Evolutionary conservation across 2,113 vertebrate species (phyloP).

Genomic region (Saimiri boliviensis): DNA sequence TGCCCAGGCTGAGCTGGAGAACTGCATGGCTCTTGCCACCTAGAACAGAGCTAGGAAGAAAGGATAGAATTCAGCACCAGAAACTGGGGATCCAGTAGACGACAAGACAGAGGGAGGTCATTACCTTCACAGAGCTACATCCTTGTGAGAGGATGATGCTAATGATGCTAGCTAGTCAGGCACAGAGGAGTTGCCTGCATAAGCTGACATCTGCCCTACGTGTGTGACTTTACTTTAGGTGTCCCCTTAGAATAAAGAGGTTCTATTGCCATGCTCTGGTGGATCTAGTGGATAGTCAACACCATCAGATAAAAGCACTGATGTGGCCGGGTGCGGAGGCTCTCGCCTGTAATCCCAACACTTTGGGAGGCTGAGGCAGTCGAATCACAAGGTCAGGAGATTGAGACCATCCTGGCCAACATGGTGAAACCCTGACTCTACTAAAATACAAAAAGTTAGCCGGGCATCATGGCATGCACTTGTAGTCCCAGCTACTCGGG

Average conservation of each 20-base stretch:
- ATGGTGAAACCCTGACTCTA: too few relatives aligned
- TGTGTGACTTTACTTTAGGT: background rate
- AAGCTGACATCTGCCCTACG: background rate
- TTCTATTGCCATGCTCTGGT: background rate
- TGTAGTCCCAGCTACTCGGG: too few relatives aligned
- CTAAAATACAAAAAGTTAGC: too few relatives aligned
- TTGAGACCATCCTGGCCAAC: too few relatives aligned
- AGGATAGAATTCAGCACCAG: background rate
- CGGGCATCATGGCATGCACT: too few relatives aligned
- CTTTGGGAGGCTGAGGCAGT: too few relatives aligned
- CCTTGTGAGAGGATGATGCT: background rate
- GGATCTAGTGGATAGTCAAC: background rate
- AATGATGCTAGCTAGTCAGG: background rate
- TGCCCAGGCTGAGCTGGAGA: constrained; percentile 73
- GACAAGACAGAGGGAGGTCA: background rate
- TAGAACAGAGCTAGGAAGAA: background rate
- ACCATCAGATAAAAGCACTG: background rate
- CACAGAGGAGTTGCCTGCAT: background rate
- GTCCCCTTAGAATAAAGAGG: background rate
- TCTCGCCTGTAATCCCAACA: too few relatives aligned
- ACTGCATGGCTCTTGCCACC: constrained; percentile 83
- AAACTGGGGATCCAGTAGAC: background rate
- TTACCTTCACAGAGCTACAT: background rate
- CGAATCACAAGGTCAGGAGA: too few relatives aligned
- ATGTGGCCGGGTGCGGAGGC: background rate